Percentiles rank a stretch among this genome's conserved stretches.
phyloP scores from a whole-genome alignment of 2,888 invertebrate genomes.

The Pheosia gnoma region DNA sequence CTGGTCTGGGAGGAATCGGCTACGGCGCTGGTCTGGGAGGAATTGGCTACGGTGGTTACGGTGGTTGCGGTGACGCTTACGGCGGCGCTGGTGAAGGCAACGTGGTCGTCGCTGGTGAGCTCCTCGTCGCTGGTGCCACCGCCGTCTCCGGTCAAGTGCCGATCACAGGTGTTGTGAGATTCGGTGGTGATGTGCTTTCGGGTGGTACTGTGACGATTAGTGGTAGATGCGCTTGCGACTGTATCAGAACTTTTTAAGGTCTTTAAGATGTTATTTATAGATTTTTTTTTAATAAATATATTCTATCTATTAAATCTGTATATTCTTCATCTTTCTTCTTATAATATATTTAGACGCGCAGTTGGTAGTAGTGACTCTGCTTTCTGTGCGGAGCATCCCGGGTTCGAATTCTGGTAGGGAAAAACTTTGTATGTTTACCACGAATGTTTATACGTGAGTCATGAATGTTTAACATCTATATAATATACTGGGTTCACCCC shows the following conservation, averaged over 20 bases:
- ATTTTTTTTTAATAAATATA: no score
- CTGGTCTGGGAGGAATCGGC: not conserved
- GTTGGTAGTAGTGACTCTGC: no score
- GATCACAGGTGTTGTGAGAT: conserved; percentile 44
- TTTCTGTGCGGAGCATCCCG: no score
- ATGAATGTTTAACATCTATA: no score
- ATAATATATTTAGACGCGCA: no score
- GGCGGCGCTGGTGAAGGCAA: conserved; percentile 41
- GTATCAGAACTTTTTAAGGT: not conserved
- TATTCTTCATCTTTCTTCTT: no score
- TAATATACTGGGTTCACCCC: no score
- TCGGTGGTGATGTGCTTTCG: conserved; percentile 38
- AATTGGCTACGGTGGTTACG: conserved; percentile 13
- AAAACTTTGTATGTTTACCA: no score
- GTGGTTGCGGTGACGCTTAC: conserved; percentile 17
- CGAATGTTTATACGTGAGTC: no score
- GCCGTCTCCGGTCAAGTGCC: conserved; percentile 46
- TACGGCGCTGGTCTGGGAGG: not conserved
- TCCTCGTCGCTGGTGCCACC: conserved; percentile 42
- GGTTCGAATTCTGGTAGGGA: no score
- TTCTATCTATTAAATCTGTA: no score
- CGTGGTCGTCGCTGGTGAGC: conserved; percentile 38
- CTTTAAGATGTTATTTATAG: no score
- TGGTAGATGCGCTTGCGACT: conserved; percentile 35
- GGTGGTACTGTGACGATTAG: conserved; percentile 44